Percentiles rank a stretch among this genome's conserved stretches.
These are phyloP conservation scores for Eudasyphora cyanicolor DNA, from an alignment of 2,888 invertebrate species.

Conservation along the genomic window DNA sequence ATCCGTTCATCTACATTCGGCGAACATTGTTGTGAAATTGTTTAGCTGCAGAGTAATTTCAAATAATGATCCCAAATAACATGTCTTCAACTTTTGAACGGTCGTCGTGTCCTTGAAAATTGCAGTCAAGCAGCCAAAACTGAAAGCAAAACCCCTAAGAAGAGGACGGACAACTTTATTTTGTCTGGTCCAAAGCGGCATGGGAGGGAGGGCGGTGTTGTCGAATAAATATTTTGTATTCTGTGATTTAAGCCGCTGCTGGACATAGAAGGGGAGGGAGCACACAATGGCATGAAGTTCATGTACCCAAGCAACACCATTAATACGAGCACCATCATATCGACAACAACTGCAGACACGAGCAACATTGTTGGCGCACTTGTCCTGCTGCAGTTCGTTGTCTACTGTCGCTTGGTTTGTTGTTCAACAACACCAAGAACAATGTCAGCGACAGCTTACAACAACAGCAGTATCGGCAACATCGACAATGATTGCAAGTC, in stretches of 20 bases:
- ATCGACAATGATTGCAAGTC: background rate
- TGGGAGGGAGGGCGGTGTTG: background rate
- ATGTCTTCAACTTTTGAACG: constrained; percentile 18
- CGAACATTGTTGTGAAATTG: constrained; percentile 14
- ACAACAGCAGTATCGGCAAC: background rate
- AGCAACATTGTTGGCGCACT: constrained; percentile 19
- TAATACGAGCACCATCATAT: background rate
- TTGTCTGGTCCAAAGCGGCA: background rate
- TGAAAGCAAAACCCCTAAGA: background rate
- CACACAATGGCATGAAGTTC: background rate
- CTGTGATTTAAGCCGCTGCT: background rate
- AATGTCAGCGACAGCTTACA: too few species aligned
- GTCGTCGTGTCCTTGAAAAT: constrained; percentile 51
- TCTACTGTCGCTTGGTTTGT: background rate
- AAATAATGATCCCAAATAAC: constrained; percentile 40
- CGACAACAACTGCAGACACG: background rate
- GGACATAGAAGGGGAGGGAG: background rate
- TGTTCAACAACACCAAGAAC: background rate
- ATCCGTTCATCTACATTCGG: background rate
- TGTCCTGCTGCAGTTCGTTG: background rate
- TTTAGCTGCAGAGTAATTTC: constrained; percentile 7
- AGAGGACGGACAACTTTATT: background rate
- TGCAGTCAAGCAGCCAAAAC: background rate
- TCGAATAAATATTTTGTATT: background rate
- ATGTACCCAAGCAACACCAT: background rate